Base-by-base conservation (phyloP, 2,113 vertebrate species). In the Psephotus haematonotus region DNA sequence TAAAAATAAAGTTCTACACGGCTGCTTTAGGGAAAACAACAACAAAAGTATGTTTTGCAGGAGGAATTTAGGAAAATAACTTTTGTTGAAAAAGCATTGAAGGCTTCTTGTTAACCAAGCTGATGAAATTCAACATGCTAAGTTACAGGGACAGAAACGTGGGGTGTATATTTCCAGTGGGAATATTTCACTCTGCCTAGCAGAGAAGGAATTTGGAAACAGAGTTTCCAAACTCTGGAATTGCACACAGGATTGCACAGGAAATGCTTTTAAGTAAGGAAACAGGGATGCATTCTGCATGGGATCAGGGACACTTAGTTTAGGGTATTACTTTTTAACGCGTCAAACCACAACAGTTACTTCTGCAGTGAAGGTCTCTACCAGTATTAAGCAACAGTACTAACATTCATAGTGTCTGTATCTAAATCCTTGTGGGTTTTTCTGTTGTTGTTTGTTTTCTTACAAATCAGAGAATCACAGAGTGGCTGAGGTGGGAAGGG, bases 241-340 rank as follows among this genome's bases (percentile, higher is more conserved):
- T n/a, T n/a, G n/a, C n/a, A n/a, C n/a, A n/a, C n/a, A n/a, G n/a
- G 68, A 95, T 44, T 90, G 76, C 88, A 86, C 27, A 90, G 88
- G 60, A 95, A 88, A 93, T 46, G 47, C 41, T 87, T 76, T 82
- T 41, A 79, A 85, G 62, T 69, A 28, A 68, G 78, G 70, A 95
- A 90, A 70, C 2, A 6, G 55, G 43, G 92, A 82, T 23, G 47
- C 43, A 60, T 60, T 77, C 79, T 83, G 75, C 80, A 75, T 31
- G 55, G 75, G 37, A 50, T 25, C 25, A 28, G 65, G 53, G 86
- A 41, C 11, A 13, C 69, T 69, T n/a, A 17, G 7, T 60, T 86
- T 19, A 39, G 25, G 22, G 22, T 53, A 77, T 46, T 82, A 24
- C 31, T 82, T 72, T 74, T 49, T 22, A 13, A 93, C 53, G 76